phyloP scores from a whole-genome alignment of 2,113 vertebrate genomes.

The Eudorcas thomsonii region DNA sequence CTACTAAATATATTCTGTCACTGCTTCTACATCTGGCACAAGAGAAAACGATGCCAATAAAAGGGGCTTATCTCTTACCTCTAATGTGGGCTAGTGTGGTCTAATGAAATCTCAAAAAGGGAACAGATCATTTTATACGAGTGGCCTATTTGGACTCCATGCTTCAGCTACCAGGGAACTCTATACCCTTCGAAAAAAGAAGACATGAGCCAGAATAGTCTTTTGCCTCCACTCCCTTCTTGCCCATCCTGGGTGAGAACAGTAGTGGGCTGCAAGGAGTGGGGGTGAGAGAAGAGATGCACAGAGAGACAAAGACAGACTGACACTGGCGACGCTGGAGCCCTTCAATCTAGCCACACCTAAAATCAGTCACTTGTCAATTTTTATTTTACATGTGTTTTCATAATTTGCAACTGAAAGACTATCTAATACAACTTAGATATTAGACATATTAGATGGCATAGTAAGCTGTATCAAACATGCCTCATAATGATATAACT shows the following conservation, averaged over 20 bases:
- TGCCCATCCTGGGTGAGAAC: neutral
- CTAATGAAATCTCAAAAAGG: neutral
- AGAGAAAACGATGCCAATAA: neutral
- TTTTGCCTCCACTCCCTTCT: neutral
- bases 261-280: neutral
- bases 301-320: slow-evolving; percentile 7
- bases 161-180: neutral
- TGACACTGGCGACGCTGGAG: neutral
- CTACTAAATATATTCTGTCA: neutral
- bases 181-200: neutral
- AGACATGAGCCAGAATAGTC: neutral
- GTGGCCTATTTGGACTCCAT: neutral
- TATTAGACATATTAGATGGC: neutral
- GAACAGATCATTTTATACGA: neutral
- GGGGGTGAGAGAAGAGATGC: neutral
- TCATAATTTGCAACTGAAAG: neutral
- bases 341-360: neutral
- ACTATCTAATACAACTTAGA: neutral
- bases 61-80: neutral
- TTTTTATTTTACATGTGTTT: slow-evolving; percentile 14
- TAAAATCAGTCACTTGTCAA: neutral
- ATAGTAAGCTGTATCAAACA: neutral
- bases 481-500: neutral
- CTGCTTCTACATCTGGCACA: neutral
- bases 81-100: neutral